Conservation (phyloP, 2,888 invertebrate species). For the Pachliopta kotzebuea region DNA sequence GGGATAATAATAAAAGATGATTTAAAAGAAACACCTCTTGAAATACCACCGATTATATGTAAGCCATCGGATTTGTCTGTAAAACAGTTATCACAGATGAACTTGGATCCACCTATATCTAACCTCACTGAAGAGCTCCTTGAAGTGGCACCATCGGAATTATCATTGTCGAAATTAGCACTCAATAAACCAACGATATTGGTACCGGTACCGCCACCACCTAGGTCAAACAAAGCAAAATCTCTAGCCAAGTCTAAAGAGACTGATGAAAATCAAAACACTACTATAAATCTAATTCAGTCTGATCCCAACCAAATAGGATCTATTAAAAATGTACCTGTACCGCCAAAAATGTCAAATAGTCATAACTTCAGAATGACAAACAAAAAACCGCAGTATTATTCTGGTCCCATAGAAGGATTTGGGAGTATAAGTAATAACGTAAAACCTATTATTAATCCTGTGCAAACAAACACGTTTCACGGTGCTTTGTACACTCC, state of each 20-base stretch:
- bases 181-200: constrained; percentile 12
- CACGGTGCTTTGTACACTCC: constrained; percentile 61
- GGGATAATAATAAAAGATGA: constrained; percentile 9
- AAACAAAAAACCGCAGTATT: constrained; percentile 71
- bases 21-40: neutral
- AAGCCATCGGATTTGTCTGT: constrained; percentile 21
- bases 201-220: constrained; percentile 29
- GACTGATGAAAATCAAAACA: constrained; percentile 1
- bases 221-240: constrained; percentile 39
- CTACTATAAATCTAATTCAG: neutral
- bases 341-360: constrained; percentile 62
- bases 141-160: constrained; percentile 6
- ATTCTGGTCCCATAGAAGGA: constrained; percentile 73
- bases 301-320: constrained; percentile 34
- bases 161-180: constrained; percentile 6
- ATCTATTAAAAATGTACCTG: constrained; percentile 45
- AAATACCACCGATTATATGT: neutral
- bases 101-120: constrained; percentile 23
- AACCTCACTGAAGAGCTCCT: constrained; percentile 17
- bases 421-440: constrained; percentile 65
- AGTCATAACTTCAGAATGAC: constrained; percentile 60
- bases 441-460: constrained; percentile 55
- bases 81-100: constrained; percentile 20
- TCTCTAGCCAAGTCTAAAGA: constrained; percentile 3
- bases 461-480: constrained; percentile 45